Evolutionary conservation across 2,113 vertebrate species (phyloP).

Genomic region (Oncorhynchus kisutch): DNA sequence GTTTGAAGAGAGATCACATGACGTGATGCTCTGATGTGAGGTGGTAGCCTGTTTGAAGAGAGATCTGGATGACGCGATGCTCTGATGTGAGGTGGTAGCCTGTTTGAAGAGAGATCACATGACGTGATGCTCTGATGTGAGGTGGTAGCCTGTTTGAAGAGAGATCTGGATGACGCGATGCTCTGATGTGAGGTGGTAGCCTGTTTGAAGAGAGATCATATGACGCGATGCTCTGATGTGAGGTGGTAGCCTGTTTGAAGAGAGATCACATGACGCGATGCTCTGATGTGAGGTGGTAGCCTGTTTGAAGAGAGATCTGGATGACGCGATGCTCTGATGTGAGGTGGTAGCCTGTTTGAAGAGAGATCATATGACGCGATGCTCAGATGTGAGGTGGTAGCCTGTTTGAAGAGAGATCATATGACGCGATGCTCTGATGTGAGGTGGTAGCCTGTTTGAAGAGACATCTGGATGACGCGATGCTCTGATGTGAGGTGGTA

Average conservation of each 20-base stretch:
- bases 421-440: background rate
- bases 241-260: background rate
- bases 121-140: background rate
- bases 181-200: too few relatives aligned
- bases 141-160: background rate
- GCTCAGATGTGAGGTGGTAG: background rate
- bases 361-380: slow-evolving; percentile 3
- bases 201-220: slow-evolving; percentile 3
- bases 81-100: background rate
- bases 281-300: background rate
- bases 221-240: background rate
- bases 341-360: too few relatives aligned
- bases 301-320: background rate
- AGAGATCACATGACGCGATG: background rate
- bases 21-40: too few relatives aligned
- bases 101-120: background rate
- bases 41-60: background rate
- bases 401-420: background rate
- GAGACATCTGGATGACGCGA: too few relatives aligned
- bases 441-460: background rate
- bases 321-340: too few relatives aligned
- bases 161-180: too few relatives aligned
- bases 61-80: slow-evolving; percentile 1
- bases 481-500: too few relatives aligned
- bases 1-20: background rate